Evolutionary conservation across 1,140 invertebrate species (phyloP).

Genomic region (Zaprionus ghesquierei): DNA sequence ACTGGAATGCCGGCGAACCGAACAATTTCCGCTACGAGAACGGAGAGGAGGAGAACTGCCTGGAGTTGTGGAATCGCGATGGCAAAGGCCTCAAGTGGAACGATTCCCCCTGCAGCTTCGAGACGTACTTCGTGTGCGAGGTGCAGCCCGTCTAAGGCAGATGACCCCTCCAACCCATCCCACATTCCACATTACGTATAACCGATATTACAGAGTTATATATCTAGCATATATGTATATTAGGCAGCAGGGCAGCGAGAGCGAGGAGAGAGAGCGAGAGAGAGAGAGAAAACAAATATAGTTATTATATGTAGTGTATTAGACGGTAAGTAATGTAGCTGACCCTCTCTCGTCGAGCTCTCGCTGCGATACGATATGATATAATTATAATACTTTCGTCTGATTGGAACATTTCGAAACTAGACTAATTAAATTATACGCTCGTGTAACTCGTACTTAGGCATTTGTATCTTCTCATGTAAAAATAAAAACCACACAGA

Average conservation of each 20-base stretch:
- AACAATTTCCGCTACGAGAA: conserved; percentile 97
- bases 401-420: conserved; percentile 39
- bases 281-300: conserved; percentile 41
- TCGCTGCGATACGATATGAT: neutral
- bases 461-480: conserved; percentile 64
- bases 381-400: conserved; percentile 4
- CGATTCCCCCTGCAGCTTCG: conserved; percentile 95
- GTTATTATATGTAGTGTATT: conserved; percentile 38
- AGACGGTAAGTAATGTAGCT: conserved; percentile 35
- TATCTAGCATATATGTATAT: conserved; percentile 2
- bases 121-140: conserved; percentile 96
- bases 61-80: conserved; percentile 95
- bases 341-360: no score
- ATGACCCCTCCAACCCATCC: neutral
- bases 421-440: conserved; percentile 71
- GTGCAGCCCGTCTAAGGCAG: conserved; percentile 84
- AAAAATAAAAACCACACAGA: conserved; percentile 40
- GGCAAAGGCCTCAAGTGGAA: conserved; percentile 96
- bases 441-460: conserved; percentile 59
- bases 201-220: neutral
- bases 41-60: conserved; percentile 94
- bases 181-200: neutral
- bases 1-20: conserved; percentile 95
- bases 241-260: conserved; percentile 11
- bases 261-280: conserved; percentile 6